phyloP scores from a whole-genome alignment of 2,888 invertebrate genomes.

The Drosophila sordidula region DNA sequence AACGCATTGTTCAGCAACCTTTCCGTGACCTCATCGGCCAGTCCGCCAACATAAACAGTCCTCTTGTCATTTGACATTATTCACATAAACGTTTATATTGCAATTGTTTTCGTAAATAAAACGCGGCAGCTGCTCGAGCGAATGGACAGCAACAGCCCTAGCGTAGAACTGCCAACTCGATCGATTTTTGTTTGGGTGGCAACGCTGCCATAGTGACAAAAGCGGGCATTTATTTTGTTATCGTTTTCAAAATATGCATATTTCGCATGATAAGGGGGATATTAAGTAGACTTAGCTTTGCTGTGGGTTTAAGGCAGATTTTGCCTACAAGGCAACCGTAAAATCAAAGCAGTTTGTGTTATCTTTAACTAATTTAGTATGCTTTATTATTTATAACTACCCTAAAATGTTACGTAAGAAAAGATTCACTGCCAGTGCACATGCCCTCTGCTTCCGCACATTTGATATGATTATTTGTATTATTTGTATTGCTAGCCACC shows the following conservation, averaged over 20 bases:
- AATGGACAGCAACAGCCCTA: slow-evolving; percentile 26
- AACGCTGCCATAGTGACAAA: background rate
- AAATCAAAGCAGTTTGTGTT: background rate
- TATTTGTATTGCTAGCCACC: slow-evolving; percentile 12
- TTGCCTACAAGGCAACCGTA: background rate
- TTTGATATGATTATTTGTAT: slow-evolving; percentile 6
- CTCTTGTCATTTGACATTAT: slow-evolving; percentile 89
- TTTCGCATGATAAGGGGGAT: too few species aligned
- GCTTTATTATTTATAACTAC: slow-evolving; percentile 25
- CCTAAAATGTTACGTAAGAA: slow-evolving; percentile 34
- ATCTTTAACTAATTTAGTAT: slow-evolving; percentile 32
- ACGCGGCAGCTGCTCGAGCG: slow-evolving; percentile 19
- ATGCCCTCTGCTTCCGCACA: slow-evolving; percentile 15
- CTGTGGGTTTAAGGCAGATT: too few species aligned
- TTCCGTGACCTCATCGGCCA: slow-evolving; percentile 98
- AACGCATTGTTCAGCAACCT: slow-evolving; percentile 98
- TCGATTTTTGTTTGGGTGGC: slow-evolving; percentile 13
- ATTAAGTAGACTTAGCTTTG: too few species aligned
- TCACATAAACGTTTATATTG: slow-evolving; percentile 25
- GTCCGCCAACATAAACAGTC: slow-evolving; percentile 94
- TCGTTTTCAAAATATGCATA: background rate
- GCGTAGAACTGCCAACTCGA: slow-evolving; percentile 18
- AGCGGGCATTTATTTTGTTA: background rate
- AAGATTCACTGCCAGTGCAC: slow-evolving; percentile 29
- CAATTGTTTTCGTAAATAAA: slow-evolving; percentile 48